Conservation (phyloP, 2,888 invertebrate genomes). For the Drosophila nr. perissopoda region DNA sequence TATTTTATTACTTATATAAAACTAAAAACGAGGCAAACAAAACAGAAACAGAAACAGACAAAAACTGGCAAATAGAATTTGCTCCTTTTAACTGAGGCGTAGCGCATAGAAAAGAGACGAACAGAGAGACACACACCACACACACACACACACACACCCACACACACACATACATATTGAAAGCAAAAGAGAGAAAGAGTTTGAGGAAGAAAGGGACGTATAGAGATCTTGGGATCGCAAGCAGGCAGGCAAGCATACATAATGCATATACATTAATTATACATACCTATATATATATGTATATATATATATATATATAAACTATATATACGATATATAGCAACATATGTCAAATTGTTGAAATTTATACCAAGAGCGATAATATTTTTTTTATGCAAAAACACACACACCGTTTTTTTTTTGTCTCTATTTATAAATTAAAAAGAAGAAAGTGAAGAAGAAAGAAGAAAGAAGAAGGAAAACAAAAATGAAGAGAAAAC, state of each 20-base stretch:
- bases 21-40: slow-evolving; percentile 74
- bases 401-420: slow-evolving; percentile 32
- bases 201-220: slow-evolving; percentile 7
- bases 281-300: slow-evolving; percentile 38
- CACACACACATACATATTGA: slow-evolving; percentile 31
- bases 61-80: slow-evolving; percentile 57
- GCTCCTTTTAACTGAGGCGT: slow-evolving; percentile 55
- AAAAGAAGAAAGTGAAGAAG: slow-evolving; percentile 22
- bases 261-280: slow-evolving; percentile 21
- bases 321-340: slow-evolving; percentile 54
- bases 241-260: slow-evolving; percentile 22
- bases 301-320: slow-evolving; percentile 41
- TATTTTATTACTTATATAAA: slow-evolving; percentile 76
- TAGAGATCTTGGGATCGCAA: slow-evolving; percentile 14
- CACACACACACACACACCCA: slow-evolving; percentile 13
- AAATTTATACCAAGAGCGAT: slow-evolving; percentile 74
- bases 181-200: slow-evolving; percentile 6
- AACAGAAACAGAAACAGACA: slow-evolving; percentile 15
- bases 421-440: slow-evolving; percentile 31
- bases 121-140: slow-evolving; percentile 28
- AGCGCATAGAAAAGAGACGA: slow-evolving; percentile 43
- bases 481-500: slow-evolving; percentile 24
- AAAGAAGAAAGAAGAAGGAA: slow-evolving; percentile 20
- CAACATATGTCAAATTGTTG: slow-evolving; percentile 72
- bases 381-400: slow-evolving; percentile 63